Percentiles rank a stretch among this genome's conserved stretches.
Conservation (phyloP, 2,888 invertebrate species). For the Eretmocerus hayati region DNA sequence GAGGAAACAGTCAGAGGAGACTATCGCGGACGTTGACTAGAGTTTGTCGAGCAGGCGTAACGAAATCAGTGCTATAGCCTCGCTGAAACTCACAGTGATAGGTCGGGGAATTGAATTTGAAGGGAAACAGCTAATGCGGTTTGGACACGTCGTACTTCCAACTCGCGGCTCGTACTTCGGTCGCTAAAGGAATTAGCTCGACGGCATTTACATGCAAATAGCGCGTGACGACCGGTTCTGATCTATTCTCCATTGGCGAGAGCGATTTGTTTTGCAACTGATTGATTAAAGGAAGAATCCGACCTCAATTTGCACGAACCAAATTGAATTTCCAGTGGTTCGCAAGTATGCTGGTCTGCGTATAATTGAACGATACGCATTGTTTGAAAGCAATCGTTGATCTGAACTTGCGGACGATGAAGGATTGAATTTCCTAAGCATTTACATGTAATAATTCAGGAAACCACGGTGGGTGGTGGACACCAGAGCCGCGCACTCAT, state of each 20-base stretch:
- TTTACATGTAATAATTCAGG: too few relatives aligned
- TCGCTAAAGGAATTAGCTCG: conserved; percentile 6
- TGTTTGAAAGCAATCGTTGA: too few relatives aligned
- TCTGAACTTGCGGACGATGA: too few relatives aligned
- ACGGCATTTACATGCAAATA: conserved; percentile 11
- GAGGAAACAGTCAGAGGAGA: not conserved
- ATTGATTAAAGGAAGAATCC: not conserved
- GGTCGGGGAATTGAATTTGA: conserved; percentile 12
- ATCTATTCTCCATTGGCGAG: not conserved
- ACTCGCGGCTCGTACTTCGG: not conserved
- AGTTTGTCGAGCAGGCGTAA: conserved; percentile 1
- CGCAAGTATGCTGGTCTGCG: too few relatives aligned
- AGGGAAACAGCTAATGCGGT: conserved; percentile 16
- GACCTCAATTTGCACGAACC: too few relatives aligned
- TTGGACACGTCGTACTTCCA: conserved; percentile 3
- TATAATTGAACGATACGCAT: too few relatives aligned
- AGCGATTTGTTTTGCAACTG: not conserved
- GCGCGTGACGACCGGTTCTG: not conserved
- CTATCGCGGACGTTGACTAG: not conserved
- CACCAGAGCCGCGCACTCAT: too few relatives aligned
- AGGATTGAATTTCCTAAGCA: too few relatives aligned
- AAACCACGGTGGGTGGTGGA: too few relatives aligned
- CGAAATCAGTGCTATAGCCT: not conserved
- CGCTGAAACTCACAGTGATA: conserved; percentile 1
- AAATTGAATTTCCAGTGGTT: too few relatives aligned